Conservation (phyloP, 1,140 invertebrate genomes). For the Drosophila dunni region DNA sequence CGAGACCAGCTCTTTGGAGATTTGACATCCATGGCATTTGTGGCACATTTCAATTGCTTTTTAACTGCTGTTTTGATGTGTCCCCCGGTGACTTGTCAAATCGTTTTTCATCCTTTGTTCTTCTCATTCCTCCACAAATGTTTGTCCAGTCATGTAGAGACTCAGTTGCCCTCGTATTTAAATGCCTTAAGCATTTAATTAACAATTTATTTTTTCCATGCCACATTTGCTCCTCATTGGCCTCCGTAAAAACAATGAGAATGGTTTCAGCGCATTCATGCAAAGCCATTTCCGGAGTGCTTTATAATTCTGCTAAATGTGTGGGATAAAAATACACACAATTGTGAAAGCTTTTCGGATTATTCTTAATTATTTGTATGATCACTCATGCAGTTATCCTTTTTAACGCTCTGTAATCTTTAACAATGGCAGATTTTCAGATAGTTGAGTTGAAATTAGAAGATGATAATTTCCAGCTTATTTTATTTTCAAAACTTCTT, state of each 20-base stretch:
- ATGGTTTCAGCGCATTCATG: slow-evolving; percentile 36
- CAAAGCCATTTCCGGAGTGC: slow-evolving; percentile 40
- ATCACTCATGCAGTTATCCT: neutral
- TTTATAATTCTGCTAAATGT: slow-evolving; percentile 16
- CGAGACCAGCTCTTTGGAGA: slow-evolving; percentile 49
- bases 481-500: neutral
- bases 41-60: slow-evolving; percentile 68
- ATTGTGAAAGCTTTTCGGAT: slow-evolving; percentile 1
- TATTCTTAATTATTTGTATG: neutral
- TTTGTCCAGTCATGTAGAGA: slow-evolving; percentile 66
- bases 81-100: slow-evolving; percentile 35
- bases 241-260: slow-evolving; percentile 13
- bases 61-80: slow-evolving; percentile 59
- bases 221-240: slow-evolving; percentile 34
- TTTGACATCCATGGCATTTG: slow-evolving; percentile 41
- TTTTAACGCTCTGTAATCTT: neutral
- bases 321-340: neutral
- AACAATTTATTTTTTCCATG: slow-evolving; percentile 68
- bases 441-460: neutral
- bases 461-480: neutral
- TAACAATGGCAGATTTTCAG: neutral
- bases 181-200: slow-evolving; percentile 58
- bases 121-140: slow-evolving; percentile 17
- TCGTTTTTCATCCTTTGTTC: slow-evolving; percentile 21
- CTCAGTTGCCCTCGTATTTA: slow-evolving; percentile 7